Evolutionary conservation across 2,888 invertebrate species (phyloP).

Genomic region (Hypselothyrea guttata): DNA sequence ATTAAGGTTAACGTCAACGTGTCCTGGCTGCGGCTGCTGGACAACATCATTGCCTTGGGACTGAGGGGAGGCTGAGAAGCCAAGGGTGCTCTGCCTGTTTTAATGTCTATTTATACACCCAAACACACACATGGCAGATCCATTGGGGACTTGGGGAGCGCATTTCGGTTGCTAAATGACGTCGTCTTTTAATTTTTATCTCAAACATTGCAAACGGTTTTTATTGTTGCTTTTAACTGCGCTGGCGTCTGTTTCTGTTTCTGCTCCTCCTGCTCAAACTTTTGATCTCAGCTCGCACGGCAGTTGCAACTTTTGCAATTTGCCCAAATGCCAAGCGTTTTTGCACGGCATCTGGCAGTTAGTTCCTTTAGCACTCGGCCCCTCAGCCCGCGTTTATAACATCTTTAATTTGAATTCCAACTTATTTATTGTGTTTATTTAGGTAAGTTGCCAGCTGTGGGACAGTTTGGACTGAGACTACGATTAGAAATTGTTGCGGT

Average conservation of each 20-base stretch:
- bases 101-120: conserved; percentile 67
- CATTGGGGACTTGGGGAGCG: conserved; percentile 32
- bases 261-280: conserved; percentile 3
- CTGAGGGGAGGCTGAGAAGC: no score
- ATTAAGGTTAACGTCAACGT: conserved; percentile 14
- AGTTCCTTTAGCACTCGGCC: neutral
- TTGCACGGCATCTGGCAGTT: conserved; percentile 61
- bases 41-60: conserved; percentile 28
- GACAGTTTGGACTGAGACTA: neutral
- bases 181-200: conserved; percentile 81
- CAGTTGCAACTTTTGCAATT: conserved; percentile 72
- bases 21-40: conserved; percentile 32
- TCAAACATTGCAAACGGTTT: conserved; percentile 78
- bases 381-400: neutral
- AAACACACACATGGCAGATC: conserved; percentile 30
- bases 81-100: conserved; percentile 42
- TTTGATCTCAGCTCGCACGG: neutral
- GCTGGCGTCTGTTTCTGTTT: conserved; percentile 66
- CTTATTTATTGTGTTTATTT: conserved; percentile 53
- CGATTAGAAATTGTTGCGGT: conserved; percentile 16
- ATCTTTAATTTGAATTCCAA: conserved; percentile 69
- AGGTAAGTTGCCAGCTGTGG: conserved; percentile 26
- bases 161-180: conserved; percentile 70
- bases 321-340: conserved; percentile 59
- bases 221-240: conserved; percentile 74